Conservation (phyloP, 2,888 invertebrate genomes). For the Mesorhabditis belari region DNA sequence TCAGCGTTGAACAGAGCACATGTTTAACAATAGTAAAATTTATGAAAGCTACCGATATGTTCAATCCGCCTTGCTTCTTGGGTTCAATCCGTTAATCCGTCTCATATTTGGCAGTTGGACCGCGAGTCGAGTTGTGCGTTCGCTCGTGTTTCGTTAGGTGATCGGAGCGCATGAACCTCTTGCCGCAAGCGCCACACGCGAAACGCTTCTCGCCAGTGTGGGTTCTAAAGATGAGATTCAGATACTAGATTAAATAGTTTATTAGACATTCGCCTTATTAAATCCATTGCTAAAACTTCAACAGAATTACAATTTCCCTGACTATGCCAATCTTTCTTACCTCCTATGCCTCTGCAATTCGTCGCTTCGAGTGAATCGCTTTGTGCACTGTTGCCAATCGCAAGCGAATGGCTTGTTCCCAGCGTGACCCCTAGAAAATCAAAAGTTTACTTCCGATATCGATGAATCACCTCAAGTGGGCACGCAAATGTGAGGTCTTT, state of each 20-base stretch:
- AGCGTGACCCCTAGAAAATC: slow-evolving; percentile 25
- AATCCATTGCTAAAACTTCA: too few species aligned
- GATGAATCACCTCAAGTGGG: slow-evolving; percentile 3
- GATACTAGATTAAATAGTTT: neutral
- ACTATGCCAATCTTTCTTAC: too few species aligned
- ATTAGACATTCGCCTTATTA: neutral
- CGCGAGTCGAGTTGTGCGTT: slow-evolving; percentile 32
- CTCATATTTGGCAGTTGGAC: too few species aligned
- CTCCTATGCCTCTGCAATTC: slow-evolving; percentile 48
- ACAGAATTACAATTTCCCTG: too few species aligned
- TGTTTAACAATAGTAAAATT: too few species aligned
- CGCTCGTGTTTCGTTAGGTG: slow-evolving; percentile 49
- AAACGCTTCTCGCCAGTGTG: slow-evolving; percentile 52
- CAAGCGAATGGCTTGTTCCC: slow-evolving; percentile 51
- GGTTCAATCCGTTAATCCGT: too few species aligned
- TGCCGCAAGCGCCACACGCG: slow-evolving; percentile 38
- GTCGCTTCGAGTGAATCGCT: slow-evolving; percentile 48
- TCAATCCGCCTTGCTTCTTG: too few species aligned
- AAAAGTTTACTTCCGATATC: neutral
- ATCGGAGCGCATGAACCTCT: slow-evolving; percentile 52
- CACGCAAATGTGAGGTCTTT: slow-evolving; percentile 20
- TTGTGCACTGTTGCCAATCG: slow-evolving; percentile 49
- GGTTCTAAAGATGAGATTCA: slow-evolving; percentile 32
- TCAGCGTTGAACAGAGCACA: too few species aligned
- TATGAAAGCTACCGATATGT: too few species aligned